Evolutionary conservation across 2,797 vertebrate genomes (phyloP).

Genomic region (Danionella dracula): DNA sequence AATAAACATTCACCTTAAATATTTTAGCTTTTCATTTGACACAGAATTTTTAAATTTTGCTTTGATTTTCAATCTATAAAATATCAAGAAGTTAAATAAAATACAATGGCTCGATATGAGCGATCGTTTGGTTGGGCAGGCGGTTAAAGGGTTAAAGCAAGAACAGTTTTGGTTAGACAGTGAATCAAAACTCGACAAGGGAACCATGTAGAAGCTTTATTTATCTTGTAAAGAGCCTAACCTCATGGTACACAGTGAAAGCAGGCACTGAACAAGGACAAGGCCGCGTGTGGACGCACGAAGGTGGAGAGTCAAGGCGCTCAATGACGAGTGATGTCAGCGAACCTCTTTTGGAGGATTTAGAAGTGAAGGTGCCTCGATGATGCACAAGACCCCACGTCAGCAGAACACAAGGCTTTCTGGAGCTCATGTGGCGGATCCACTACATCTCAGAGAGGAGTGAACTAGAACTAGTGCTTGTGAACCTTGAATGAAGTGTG

Average conservation of each 20-base stretch:
- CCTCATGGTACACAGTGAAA: background rate
- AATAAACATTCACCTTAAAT: too few species aligned
- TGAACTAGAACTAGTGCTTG: background rate
- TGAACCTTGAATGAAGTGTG: too few species aligned
- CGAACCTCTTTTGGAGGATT: too few species aligned
- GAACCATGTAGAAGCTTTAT: background rate
- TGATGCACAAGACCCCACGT: conserved; percentile 21
- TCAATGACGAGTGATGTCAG: background rate
- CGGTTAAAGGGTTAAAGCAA: too few species aligned
- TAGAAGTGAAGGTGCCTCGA: too few species aligned
- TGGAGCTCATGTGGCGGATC: conserved; percentile 12
- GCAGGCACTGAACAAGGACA: background rate
- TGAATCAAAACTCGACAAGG: background rate
- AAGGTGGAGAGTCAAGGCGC: background rate
- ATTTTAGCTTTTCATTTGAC: too few species aligned
- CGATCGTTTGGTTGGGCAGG: too few species aligned
- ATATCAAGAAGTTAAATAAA: too few species aligned
- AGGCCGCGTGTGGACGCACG: background rate
- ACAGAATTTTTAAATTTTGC: too few species aligned
- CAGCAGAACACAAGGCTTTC: background rate
- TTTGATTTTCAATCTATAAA: too few species aligned
- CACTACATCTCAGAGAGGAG: too few species aligned
- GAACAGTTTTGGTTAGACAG: background rate
- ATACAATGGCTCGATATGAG: too few species aligned
- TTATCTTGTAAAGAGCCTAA: conserved; percentile 1